Conservation (phyloP, 2,888 invertebrate species). For the Apodemia duryi region DNA sequence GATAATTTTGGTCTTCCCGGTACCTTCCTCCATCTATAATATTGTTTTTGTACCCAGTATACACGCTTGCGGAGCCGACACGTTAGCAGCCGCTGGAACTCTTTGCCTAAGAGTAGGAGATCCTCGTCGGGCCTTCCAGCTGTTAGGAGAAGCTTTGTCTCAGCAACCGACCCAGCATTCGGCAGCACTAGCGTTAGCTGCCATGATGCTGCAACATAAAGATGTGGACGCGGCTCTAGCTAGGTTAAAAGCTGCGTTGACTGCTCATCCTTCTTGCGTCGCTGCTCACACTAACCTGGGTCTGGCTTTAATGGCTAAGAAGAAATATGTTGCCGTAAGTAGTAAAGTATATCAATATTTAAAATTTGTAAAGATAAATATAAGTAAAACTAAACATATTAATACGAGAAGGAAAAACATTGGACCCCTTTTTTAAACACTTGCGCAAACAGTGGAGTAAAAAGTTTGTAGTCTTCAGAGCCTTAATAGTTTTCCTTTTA, state of each 20-base stretch:
- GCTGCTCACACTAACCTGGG: constrained; percentile 67
- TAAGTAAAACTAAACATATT: no score
- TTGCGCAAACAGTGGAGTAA: no score
- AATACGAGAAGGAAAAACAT: no score
- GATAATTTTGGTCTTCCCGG: neutral
- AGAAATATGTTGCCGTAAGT: constrained; percentile 65
- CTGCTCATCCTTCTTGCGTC: constrained; percentile 64
- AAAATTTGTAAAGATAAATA: no score
- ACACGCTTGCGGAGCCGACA: constrained; percentile 68
- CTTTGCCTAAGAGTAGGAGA: constrained; percentile 70
- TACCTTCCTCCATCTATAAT: neutral
- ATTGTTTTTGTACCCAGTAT: constrained; percentile 33
- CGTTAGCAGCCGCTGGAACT: constrained; percentile 73
- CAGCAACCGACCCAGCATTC: constrained; percentile 67
- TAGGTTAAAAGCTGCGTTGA: constrained; percentile 67
- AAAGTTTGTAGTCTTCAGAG: no score
- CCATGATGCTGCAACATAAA: constrained; percentile 74
- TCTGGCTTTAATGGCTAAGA: constrained; percentile 62
- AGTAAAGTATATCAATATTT: no score
- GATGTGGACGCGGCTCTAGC: constrained; percentile 67
- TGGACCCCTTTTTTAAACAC: no score
- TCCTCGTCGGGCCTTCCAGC: constrained; percentile 72
- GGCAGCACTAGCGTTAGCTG: constrained; percentile 72
- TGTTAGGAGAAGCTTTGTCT: constrained; percentile 74
- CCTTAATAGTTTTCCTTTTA: no score